These are phyloP conservation scores for Littorina saxatilis DNA, from an alignment of 1,140 invertebrate genomes.

Conservation along the genomic window DNA sequence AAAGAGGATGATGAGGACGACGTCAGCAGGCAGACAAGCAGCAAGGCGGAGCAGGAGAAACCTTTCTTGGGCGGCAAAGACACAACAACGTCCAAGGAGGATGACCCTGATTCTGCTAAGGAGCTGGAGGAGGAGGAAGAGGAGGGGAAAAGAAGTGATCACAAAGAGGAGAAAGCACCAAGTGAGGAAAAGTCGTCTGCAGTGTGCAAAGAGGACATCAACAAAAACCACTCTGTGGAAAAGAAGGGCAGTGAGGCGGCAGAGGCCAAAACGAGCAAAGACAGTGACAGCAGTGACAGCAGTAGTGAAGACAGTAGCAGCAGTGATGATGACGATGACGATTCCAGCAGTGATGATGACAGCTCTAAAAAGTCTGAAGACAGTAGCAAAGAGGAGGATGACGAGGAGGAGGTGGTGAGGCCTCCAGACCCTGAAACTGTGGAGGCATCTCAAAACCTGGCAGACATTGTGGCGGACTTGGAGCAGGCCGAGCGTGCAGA, in stretches of 20 bases:
- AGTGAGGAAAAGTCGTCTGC: not conserved
- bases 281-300: slow-evolving; percentile 39
- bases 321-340: slow-evolving; percentile 41
- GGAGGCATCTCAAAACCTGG: slow-evolving; percentile 48
- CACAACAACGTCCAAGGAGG: too few species aligned
- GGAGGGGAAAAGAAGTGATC: slow-evolving; percentile 8
- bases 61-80: not conserved
- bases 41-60: not conserved
- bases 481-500: slow-evolving; percentile 51
- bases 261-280: slow-evolving; percentile 39
- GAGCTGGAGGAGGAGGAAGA: not conserved
- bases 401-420: slow-evolving; percentile 57
- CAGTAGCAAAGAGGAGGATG: slow-evolving; percentile 66
- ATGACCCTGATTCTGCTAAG: not conserved
- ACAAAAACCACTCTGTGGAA: slow-evolving; percentile 38
- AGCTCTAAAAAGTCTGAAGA: slow-evolving; percentile 41
- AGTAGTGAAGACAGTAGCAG: slow-evolving; percentile 18
- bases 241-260: slow-evolving; percentile 33
- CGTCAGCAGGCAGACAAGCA: too few species aligned
- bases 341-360: slow-evolving; percentile 45
- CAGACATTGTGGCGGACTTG: slow-evolving; percentile 47
- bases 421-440: slow-evolving; percentile 72
- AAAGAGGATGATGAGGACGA: too few species aligned
- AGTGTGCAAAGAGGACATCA: slow-evolving; percentile 26
- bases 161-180: not conserved